phyloP scores from a whole-genome alignment of 2,797 vertebrate species.

The Ataeniobius toweri region DNA sequence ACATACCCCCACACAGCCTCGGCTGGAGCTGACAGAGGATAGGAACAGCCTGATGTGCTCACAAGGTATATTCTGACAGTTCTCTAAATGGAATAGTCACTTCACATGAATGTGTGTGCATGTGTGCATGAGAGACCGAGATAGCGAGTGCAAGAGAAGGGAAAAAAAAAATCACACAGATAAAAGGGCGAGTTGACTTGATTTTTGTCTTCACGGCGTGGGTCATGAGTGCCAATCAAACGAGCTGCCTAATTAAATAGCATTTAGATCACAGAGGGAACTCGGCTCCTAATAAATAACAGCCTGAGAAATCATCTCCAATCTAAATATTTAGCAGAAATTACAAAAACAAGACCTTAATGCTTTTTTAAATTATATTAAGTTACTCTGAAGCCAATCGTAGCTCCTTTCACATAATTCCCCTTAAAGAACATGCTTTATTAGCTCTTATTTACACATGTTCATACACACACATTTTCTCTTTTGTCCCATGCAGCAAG shows the following conservation, averaged over 20 bases:
- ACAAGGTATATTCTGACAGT: constrained; percentile 79
- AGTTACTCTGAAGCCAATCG: neutral
- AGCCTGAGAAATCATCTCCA: neutral
- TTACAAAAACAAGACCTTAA: constrained; percentile 2
- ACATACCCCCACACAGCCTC: constrained; percentile 78
- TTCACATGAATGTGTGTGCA: constrained; percentile 67
- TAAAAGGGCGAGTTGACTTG: constrained; percentile 70
- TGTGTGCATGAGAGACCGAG: constrained; percentile 57
- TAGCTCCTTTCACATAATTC: neutral
- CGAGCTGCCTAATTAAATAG: constrained; percentile 51
- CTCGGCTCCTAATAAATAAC: neutral
- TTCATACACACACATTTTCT: neutral
- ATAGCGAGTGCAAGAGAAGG: constrained; percentile 15
- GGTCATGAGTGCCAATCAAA: constrained; percentile 65
- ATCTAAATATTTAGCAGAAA: neutral
- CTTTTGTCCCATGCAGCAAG: constrained; percentile 31
- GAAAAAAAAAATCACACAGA: constrained; percentile 49
- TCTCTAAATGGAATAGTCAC: constrained; percentile 79
- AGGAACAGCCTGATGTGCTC: constrained; percentile 78
- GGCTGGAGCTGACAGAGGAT: constrained; percentile 76
- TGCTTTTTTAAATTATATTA: neutral
- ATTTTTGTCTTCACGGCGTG: constrained; percentile 71
- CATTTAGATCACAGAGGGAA: constrained; percentile 36
- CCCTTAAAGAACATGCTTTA: constrained; percentile 49
- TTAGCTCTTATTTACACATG: constrained; percentile 34